Percentiles rank a stretch among this genome's conserved stretches.
Conservation (phyloP, 2,797 vertebrate species). For the Cichlasoma orientale region DNA sequence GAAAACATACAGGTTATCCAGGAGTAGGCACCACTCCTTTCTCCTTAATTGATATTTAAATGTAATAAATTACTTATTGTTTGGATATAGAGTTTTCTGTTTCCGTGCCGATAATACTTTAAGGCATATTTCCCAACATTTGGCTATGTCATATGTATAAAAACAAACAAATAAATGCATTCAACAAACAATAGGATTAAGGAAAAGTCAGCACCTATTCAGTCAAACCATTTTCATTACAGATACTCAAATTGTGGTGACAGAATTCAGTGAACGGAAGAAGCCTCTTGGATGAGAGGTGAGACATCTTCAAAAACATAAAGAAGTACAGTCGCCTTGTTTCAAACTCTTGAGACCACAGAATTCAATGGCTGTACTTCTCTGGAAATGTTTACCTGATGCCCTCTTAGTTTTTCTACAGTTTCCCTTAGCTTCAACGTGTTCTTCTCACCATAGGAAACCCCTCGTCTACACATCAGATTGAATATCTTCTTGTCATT, state of each 20-base stretch:
- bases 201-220: background rate
- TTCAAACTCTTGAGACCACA: background rate
- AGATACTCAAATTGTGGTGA: conserved; percentile 7
- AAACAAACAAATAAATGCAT: background rate
- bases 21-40: background rate
- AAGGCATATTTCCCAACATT: background rate
- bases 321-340: too few species aligned
- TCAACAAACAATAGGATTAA: background rate
- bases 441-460: conserved; percentile 11
- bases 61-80: too few species aligned
- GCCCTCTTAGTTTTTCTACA: conserved; percentile 37
- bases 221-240: conserved; percentile 7
- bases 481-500: background rate
- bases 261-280: background rate
- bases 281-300: too few species aligned
- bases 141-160: background rate
- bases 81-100: background rate
- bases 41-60: background rate
- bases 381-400: background rate
- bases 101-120: background rate
- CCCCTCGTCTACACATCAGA: background rate
- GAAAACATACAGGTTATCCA: background rate
- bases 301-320: too few species aligned
- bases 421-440: conserved; percentile 48
- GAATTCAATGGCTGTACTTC: background rate